Evolutionary conservation across 2,888 invertebrate species (phyloP).

Genomic region (Drosophila multiciliata): DNA sequence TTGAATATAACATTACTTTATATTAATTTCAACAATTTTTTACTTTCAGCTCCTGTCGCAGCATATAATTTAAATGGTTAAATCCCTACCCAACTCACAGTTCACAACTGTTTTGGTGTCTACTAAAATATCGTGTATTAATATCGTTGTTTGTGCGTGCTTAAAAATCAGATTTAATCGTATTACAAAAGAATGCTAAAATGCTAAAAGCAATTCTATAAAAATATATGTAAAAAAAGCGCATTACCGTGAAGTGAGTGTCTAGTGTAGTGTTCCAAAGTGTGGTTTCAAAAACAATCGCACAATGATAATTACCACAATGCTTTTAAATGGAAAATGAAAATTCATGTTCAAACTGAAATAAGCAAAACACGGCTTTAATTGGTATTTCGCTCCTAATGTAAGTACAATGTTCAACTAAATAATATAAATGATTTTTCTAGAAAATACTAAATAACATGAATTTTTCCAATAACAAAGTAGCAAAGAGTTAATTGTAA

Average conservation of each 20-base stretch:
- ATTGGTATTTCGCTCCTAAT: slow-evolving; percentile 25
- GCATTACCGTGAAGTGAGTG: slow-evolving; percentile 20
- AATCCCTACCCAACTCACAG: slow-evolving; percentile 7
- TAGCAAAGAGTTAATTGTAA: neutral
- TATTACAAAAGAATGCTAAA: slow-evolving; percentile 7
- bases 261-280: slow-evolving; percentile 12
- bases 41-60: slow-evolving; percentile 45
- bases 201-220: slow-evolving; percentile 9
- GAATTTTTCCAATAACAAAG: slow-evolving; percentile 6
- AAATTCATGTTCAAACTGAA: slow-evolving; percentile 13
- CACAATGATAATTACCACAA: slow-evolving; percentile 11
- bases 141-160: slow-evolving; percentile 19
- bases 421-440: slow-evolving; percentile 18
- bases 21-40: slow-evolving; percentile 5
- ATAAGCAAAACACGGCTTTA: neutral
- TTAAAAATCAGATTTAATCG: slow-evolving; percentile 21
- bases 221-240: slow-evolving; percentile 1
- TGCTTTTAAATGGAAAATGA: slow-evolving; percentile 17
- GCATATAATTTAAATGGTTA: slow-evolving; percentile 19
- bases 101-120: slow-evolving; percentile 39
- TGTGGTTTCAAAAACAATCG: slow-evolving; percentile 7
- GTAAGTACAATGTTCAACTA: slow-evolving; percentile 50
- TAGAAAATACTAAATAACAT: neutral
- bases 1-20: neutral
- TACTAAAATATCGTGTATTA: slow-evolving; percentile 31